Evolutionary conservation across 64 coral and sea anemone species (phyloP).

Genomic region (Stichodactyla mertensii): DNA sequence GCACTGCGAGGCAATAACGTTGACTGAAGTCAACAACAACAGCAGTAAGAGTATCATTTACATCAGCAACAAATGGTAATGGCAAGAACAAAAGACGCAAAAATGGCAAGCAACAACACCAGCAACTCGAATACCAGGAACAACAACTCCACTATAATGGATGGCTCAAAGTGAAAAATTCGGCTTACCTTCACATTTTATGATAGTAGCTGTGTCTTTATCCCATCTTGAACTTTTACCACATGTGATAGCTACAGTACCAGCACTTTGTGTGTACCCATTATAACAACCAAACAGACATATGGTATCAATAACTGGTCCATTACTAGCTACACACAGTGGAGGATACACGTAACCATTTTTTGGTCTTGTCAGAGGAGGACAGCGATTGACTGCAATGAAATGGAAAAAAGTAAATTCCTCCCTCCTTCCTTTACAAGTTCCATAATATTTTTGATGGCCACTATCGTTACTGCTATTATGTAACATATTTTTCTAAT

Average conservation of each 20-base stretch:
- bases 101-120: too few species aligned
- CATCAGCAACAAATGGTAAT: too few species aligned
- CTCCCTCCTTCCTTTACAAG: too few species aligned
- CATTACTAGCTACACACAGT: conserved; percentile 25
- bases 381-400: conserved; percentile 34
- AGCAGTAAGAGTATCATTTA: too few species aligned
- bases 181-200: conserved; percentile 36
- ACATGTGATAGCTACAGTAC: conserved; percentile 24
- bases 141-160: background rate
- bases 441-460: too few species aligned
- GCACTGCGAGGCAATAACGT: too few species aligned
- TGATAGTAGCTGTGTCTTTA: conserved; percentile 22
- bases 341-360: conserved; percentile 64
- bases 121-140: too few species aligned
- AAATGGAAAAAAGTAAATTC: background rate
- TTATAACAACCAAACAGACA: conserved; percentile 50
- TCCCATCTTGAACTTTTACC: conserved; percentile 45
- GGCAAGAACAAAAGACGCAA: too few species aligned
- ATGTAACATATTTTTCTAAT: too few species aligned
- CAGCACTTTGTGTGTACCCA: conserved; percentile 37
- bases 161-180: background rate
- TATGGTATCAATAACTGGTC: conserved; percentile 46
- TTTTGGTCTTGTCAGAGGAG: conserved; percentile 26
- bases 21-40: too few species aligned
- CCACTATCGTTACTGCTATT: too few species aligned